phyloP scores from a whole-genome alignment of 2,888 invertebrate species.

The Melanophora roralis region DNA sequence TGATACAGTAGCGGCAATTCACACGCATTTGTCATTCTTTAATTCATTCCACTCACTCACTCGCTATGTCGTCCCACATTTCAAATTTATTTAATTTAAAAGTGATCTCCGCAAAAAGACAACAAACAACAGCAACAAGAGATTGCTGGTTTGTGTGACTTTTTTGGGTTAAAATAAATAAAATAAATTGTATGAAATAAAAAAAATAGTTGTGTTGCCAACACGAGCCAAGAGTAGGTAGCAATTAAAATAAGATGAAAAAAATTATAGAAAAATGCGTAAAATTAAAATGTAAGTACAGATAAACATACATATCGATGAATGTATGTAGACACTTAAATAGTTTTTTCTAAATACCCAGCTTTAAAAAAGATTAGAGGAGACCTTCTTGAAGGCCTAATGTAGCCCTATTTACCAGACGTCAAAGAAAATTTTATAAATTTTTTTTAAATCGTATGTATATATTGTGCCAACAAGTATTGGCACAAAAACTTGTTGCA shows the following conservation, averaged over 20 bases:
- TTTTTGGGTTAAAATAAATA: slow-evolving; percentile 31
- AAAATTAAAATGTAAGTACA: not conserved
- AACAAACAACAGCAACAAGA: slow-evolving; percentile 18
- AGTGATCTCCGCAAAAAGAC: not conserved
- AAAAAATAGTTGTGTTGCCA: slow-evolving; percentile 41
- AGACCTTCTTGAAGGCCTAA: no score
- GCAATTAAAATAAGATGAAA: slow-evolving; percentile 44
- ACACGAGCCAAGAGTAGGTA: slow-evolving; percentile 61
- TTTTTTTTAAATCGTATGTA: no score
- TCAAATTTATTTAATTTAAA: slow-evolving; percentile 5
- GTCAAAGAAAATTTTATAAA: no score
- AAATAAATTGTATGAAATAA: not conserved
- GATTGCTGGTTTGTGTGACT: slow-evolving; percentile 46
- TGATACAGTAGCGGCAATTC: slow-evolving; percentile 60
- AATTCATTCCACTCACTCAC: slow-evolving; percentile 24
- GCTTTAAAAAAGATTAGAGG: no score
- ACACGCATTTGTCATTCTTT: slow-evolving; percentile 55
- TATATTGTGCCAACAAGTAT: no score
- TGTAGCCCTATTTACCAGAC: no score
- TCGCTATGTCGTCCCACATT: slow-evolving; percentile 35
- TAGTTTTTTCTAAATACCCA: no score
- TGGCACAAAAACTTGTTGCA: no score
- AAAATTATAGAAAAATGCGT: not conserved
- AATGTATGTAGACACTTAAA: no score
- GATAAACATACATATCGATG: no score